Evolutionary conservation across 2,888 invertebrate species (phyloP).

Genomic region (Platycheirus albimanus): DNA sequence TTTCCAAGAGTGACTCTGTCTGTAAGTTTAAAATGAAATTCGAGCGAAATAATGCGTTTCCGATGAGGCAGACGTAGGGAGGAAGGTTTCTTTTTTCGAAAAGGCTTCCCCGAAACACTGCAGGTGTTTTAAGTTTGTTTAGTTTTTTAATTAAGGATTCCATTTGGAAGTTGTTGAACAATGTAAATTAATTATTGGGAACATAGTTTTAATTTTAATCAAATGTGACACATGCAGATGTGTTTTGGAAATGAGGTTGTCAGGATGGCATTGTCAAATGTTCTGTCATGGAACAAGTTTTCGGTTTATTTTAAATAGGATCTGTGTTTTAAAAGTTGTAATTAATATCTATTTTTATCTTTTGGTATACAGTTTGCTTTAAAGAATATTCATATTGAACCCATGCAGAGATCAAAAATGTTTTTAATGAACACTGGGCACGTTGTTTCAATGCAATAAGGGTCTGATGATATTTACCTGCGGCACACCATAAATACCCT

Average conservation of each 20-base stretch:
- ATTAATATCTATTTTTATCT: too few species aligned
- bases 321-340: too few species aligned
- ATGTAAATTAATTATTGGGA: background rate
- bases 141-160: constrained; percentile 7
- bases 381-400: too few species aligned
- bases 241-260: constrained; percentile 6
- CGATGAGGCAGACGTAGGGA: background rate
- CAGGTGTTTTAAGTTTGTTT: constrained; percentile 11
- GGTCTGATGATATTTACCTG: too few species aligned
- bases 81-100: background rate
- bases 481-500: too few species aligned
- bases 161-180: background rate
- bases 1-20: background rate
- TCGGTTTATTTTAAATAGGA: too few species aligned
- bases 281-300: too few species aligned
- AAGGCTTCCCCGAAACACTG: constrained; percentile 3
- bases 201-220: constrained; percentile 10
- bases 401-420: too few species aligned
- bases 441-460: too few species aligned
- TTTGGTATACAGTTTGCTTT: too few species aligned
- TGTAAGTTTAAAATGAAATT: constrained; percentile 44
- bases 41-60: constrained; percentile 47
- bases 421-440: too few species aligned
- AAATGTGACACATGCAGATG: background rate
- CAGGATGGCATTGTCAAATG: background rate